Evolutionary conservation across 2,113 vertebrate genomes (phyloP), one percentile per base, ranked within the genome.

Genomic region (Pangasianodon hypophthalmus): DNA sequence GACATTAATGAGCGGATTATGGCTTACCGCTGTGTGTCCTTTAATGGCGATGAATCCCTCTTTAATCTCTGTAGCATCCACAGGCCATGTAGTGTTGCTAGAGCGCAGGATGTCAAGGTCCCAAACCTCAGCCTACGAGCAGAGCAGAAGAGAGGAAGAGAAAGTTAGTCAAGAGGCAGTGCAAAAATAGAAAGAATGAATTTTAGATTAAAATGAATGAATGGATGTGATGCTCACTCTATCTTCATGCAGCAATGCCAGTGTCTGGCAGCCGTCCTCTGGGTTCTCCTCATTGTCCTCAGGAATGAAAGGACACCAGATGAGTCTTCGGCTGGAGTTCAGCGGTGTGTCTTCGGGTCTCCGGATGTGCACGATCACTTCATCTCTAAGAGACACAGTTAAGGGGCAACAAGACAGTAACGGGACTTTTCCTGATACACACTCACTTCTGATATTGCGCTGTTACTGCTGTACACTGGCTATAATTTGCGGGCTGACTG

Each of bases 241-340:
- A 93, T 99, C 98, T 92, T 99, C 97, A 1, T 99, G 98, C 56
- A 99, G 92, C 89, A 99, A 93, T 0, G 98, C 98, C 94, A 99
- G 52, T 0, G 97, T 99, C 92, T 99, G 98, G 93, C 97, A 98
- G 52, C 94, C 93, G 85, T 99, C 98, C 24, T 99, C 98, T 44
- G 94, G 95, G 50, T 95, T 97, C 56, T 99, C 98, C 71, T 99
- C 98, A 0, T 94, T 98, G 81, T 99, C 98, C 18, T 99, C 98
- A 0, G 96, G 96, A 92, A 99, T 99, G 93, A 97, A 99, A 18
- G 98, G 98, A 85, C 98, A 99, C 98, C 98, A 99, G 92, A 99
- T 98, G 93, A 99, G 97, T 79, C 98, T 97, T 11, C 97, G 96
- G 90, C 97, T 97, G 52, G 96, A 97, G 93, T 97, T 99, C 90